phyloP scores from a whole-genome alignment of 1,140 invertebrate species.

The Bombus huntii region DNA sequence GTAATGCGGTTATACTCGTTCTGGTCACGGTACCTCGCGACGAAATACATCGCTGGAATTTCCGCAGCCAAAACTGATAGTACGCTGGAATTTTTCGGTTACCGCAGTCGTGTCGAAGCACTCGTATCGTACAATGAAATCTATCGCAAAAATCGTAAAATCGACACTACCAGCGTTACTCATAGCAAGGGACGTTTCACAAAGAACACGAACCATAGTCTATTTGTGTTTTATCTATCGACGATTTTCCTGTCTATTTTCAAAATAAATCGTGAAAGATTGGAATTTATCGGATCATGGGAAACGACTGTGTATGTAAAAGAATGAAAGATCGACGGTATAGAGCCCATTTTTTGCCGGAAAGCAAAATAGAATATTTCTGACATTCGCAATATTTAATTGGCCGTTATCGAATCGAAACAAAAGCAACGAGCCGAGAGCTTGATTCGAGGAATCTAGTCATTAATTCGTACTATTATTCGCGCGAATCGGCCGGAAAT shows the following conservation, averaged over 20 bases:
- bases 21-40: background rate
- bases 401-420: background rate
- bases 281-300: background rate
- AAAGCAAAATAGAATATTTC: background rate
- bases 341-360: background rate
- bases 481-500: conserved; percentile 45
- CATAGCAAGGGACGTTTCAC: background rate
- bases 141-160: conserved; percentile 72
- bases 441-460: conserved; percentile 16
- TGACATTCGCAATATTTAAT: background rate
- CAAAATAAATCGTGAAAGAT: background rate
- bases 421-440: background rate
- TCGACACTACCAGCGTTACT: background rate
- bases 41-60: conserved; percentile 24
- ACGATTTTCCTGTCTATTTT: conserved; percentile 8
- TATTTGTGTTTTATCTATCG: background rate
- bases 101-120: conserved; percentile 33
- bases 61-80: background rate
- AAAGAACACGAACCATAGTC: background rate
- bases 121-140: conserved; percentile 61
- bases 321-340: background rate
- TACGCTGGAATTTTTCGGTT: conserved; percentile 41
- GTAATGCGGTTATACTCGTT: conserved; percentile 35
- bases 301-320: background rate
- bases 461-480: conserved; percentile 60